A percentile compares a stretch with the other conserved stretches of the same genome.
These are phyloP conservation scores for Notarius lentiginosus DNA, from an alignment of 2,113 vertebrate species.

Conservation along the genomic window DNA sequence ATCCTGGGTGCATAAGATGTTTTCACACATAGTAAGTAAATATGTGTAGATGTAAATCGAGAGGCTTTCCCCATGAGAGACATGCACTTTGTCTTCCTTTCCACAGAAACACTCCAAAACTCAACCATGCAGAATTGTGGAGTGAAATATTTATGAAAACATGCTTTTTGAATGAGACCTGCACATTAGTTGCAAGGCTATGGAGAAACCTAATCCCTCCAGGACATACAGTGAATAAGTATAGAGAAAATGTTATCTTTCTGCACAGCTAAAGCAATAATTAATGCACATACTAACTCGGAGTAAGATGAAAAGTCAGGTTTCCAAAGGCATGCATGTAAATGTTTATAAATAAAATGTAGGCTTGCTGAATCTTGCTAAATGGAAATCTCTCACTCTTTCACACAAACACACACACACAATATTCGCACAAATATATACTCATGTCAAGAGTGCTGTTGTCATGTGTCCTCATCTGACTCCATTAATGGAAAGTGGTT, in stretches of 20 bases:
- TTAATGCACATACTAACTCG: background rate
- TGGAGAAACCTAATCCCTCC: slow-evolving; percentile 29
- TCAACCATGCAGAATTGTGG: slow-evolving; percentile 15
- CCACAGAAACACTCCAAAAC: background rate
- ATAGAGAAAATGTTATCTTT: background rate
- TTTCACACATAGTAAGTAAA: background rate
- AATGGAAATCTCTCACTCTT: background rate
- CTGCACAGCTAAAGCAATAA: background rate
- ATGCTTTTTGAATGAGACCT: background rate
- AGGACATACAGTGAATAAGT: slow-evolving; percentile 21
- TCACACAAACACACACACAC: background rate
- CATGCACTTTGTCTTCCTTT: slow-evolving; percentile 7
- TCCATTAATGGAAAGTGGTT: slow-evolving; percentile 41
- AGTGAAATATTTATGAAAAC: slow-evolving; percentile 38
- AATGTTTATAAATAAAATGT: background rate
- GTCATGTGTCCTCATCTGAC: slow-evolving; percentile 17
- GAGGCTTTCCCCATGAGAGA: background rate
- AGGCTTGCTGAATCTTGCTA: background rate
- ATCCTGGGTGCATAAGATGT: background rate
- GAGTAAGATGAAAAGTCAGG: background rate
- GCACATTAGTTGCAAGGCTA: background rate
- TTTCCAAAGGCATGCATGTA: background rate
- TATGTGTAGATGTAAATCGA: background rate
- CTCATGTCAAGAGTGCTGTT: slow-evolving; percentile 14
- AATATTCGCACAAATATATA: slow-evolving; percentile 1